Evolutionary conservation across 64 coral and sea anemone species (phyloP).

Genomic region (Montipora efflorescens): DNA sequence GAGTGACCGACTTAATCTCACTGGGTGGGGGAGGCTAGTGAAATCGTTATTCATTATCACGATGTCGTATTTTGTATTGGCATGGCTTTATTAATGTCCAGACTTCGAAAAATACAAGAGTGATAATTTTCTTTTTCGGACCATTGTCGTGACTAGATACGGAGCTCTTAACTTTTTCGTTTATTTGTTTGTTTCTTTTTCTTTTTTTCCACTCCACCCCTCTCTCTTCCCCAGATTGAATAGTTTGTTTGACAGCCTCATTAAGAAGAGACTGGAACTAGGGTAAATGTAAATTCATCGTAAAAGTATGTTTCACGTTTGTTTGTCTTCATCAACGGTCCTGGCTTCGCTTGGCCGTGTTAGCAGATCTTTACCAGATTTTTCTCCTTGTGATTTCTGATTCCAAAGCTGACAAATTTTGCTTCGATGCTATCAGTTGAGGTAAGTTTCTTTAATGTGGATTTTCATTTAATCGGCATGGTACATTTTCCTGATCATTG

Average conservation of each 20-base stretch:
- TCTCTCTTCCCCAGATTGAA: background rate
- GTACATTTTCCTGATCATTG: background rate
- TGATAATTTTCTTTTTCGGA: too few relatives aligned
- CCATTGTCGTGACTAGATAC: too few relatives aligned
- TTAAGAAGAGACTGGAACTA: slow-evolving; percentile 1
- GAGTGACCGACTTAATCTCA: background rate
- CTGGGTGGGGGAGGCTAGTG: background rate
- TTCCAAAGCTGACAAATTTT: too few relatives aligned
- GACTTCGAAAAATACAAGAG: too few relatives aligned
- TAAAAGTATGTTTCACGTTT: background rate
- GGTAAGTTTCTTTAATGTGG: background rate
- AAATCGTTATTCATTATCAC: too few relatives aligned
- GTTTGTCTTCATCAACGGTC: slow-evolving; percentile 28
- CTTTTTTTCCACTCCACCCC: background rate
- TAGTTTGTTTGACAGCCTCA: too few relatives aligned
- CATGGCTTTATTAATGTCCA: too few relatives aligned
- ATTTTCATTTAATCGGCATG: background rate
- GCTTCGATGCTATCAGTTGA: background rate
- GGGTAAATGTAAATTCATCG: background rate
- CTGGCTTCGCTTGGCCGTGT: background rate
- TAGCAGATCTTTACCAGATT: background rate
- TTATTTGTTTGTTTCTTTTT: too few relatives aligned
- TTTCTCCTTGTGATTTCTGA: too few relatives aligned
- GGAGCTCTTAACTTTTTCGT: too few relatives aligned
- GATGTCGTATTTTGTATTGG: too few relatives aligned